Evolutionary conservation across 2,797 vertebrate genomes (phyloP), one percentile per base, ranked within the genome.

Genomic region (Liparis tanakae): DNA sequence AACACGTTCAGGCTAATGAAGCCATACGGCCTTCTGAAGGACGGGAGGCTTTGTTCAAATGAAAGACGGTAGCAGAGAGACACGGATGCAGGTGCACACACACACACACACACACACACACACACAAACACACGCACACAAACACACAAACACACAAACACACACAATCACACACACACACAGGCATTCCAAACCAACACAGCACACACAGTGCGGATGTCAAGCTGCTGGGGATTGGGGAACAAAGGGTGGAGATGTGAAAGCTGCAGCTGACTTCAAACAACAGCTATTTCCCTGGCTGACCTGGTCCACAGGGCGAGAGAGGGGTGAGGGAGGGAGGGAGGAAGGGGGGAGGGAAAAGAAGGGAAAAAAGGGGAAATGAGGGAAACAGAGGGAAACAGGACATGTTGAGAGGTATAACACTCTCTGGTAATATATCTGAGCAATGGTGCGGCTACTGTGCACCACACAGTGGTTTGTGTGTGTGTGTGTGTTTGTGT

Each of bases 371-470:
- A 33, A 12, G 17, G 8, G 22, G 33, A n/a, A n/a, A n/a, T n/a
- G n/a, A 30, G 25, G 25, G 25, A 30, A 30, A 72, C 9, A 65
- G 69, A 68, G 58, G 62, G 61, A 79, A 70, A 79, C 79, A 73
- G 70, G 76, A 53, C 72, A 80, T 77, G 79, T 78, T 84, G 56
- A 74, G 50, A 77, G 61, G 80, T 80, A 85, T 85, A 87, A 84
- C 85, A 86, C 79, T 80, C 78, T 83, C 69, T 43, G 50, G 76
- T 85, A 83, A 88, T 85, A 85, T 90, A 90, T 85, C 76, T 80
- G 76, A 85, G 82, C 76, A 80, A 56, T 8, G 39, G 44, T 76
- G 79, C 55, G 5, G 80, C 76, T 56, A 66, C 41, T 53, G 44
- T 17, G 55, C 67, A 46, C 39, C 69, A 56, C 59, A 43, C 36